Evolutionary conservation across 1,140 invertebrate species (phyloP).

Genomic region (Pogonomyrmex barbatus): DNA sequence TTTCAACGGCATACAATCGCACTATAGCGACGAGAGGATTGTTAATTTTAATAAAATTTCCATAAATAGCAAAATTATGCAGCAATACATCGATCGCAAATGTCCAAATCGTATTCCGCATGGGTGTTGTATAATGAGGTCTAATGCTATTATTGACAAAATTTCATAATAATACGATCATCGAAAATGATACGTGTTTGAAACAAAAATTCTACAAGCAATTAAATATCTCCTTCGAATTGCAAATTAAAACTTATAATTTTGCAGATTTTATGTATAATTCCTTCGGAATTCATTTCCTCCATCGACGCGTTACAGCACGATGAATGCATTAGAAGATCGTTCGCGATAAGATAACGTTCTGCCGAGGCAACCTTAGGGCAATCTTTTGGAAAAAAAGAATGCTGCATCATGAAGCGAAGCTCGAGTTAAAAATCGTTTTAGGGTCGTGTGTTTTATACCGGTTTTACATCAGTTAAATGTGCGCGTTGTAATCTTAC

Average conservation of each 20-base stretch:
- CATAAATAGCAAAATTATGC: background rate
- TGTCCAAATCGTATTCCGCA: background rate
- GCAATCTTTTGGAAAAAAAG: background rate
- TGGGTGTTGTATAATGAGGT: background rate
- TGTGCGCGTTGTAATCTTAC: background rate
- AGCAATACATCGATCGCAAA: background rate
- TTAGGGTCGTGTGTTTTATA: background rate
- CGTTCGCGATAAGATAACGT: conserved; percentile 26
- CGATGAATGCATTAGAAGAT: conserved; percentile 32
- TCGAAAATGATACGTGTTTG: background rate
- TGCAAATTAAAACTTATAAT: background rate
- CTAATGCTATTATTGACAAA: background rate
- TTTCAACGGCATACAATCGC: conserved; percentile 1
- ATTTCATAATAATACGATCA: conserved; percentile 4
- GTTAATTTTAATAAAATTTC: background rate
- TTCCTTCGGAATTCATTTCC: background rate
- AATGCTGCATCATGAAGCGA: conserved; percentile 1
- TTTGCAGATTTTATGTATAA: background rate
- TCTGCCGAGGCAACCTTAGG: background rate
- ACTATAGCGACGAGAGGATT: background rate
- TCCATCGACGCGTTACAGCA: background rate
- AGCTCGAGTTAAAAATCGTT: too few species aligned
- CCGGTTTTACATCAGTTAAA: background rate
- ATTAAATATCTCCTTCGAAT: background rate
- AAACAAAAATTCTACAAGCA: background rate